Percentiles rank a stretch among this genome's conserved stretches.
phyloP scores from a whole-genome alignment of 2,113 vertebrate species.

The Pelodiscus sinensis region DNA sequence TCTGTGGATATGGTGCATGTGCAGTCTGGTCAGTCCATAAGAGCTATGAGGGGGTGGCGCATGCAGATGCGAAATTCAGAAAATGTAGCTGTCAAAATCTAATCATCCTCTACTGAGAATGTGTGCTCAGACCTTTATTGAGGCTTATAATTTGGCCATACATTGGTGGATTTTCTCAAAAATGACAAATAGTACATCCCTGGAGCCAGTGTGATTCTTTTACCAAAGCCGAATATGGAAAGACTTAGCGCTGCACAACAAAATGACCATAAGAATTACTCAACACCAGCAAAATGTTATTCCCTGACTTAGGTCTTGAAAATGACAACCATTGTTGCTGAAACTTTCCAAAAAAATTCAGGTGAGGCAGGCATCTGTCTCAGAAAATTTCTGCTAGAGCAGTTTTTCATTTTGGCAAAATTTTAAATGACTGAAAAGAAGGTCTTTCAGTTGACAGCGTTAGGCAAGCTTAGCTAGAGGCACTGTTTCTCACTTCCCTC shows the following conservation, averaged over 20 bases:
- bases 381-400: background rate
- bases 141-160: accelerated
- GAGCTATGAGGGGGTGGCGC: background rate
- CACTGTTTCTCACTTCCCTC: background rate
- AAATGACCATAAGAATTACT: background rate
- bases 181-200: background rate
- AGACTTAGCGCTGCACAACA: background rate
- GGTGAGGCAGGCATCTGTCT: background rate
- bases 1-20: background rate
- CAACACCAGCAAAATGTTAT: background rate
- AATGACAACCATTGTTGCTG: background rate
- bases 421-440: background rate
- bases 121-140: background rate
- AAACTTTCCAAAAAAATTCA: background rate
- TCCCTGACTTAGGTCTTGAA: background rate
- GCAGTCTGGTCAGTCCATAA: background rate
- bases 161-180: background rate
- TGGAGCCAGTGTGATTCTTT: background rate
- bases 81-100: background rate
- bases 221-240: background rate
- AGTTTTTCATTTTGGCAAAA: background rate
- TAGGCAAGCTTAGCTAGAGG: background rate
- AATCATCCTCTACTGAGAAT: background rate
- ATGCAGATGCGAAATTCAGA: background rate
- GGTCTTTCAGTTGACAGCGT: constrained; percentile 4